Conservation (phyloP, 1,140 invertebrate species). For the Drosophila subpulchrella region DNA sequence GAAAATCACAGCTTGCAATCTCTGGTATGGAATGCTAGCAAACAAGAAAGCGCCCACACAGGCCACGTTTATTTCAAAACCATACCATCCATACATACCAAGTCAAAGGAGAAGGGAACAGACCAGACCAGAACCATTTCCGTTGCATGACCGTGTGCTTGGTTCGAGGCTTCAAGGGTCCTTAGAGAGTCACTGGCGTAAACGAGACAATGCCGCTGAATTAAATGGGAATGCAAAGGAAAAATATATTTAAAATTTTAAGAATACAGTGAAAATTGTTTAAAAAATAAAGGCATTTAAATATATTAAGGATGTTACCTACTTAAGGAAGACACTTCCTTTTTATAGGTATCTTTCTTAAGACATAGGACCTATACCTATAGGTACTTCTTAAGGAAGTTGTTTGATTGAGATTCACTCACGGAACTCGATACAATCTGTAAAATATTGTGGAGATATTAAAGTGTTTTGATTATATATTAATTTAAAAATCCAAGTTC, state of each 20-base stretch:
- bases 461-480: background rate
- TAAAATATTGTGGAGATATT: too few relatives aligned
- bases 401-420: too few relatives aligned
- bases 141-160: constrained; percentile 41
- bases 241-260: background rate
- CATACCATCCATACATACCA: constrained; percentile 4
- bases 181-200: constrained; percentile 76
- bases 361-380: too few relatives aligned
- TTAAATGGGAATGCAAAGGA: constrained; percentile 2
- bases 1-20: constrained; percentile 39
- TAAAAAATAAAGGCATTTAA: too few relatives aligned
- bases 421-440: too few relatives aligned
- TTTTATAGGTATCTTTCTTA: background rate
- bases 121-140: constrained; percentile 43
- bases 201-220: constrained; percentile 64
- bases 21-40: constrained; percentile 30
- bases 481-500: background rate
- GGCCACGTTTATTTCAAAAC: constrained; percentile 29
- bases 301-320: background rate
- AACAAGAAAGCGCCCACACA: constrained; percentile 32
- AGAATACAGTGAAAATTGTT: background rate
- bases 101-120: constrained; percentile 11
- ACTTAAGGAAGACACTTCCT: background rate
- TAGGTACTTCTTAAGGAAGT: too few relatives aligned
- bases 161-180: constrained; percentile 50